Conservation (phyloP, 2,888 invertebrate species). For the Philopedon plagiatum region DNA sequence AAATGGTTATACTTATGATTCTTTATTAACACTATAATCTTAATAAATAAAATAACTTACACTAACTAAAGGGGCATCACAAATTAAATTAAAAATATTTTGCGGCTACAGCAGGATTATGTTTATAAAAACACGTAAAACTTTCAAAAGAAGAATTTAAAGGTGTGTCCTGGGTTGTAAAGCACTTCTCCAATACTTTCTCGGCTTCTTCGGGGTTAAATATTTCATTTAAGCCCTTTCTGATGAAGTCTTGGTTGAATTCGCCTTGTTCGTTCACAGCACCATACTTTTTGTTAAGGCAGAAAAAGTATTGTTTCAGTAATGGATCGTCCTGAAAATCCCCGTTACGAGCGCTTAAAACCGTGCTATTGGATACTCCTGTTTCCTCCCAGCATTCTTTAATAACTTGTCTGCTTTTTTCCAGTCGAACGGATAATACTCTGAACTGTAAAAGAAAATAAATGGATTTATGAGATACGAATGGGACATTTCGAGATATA, state of each 20-base stretch:
- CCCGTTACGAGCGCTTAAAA: conserved; percentile 49
- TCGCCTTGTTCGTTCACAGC: conserved; percentile 54
- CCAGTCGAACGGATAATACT: conserved; percentile 49
- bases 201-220: conserved; percentile 26
- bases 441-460: conserved; percentile 30
- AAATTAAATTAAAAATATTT: not conserved
- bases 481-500: not conserved
- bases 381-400: conserved; percentile 51
- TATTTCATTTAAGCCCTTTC: conserved; percentile 37
- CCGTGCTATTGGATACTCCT: conserved; percentile 45
- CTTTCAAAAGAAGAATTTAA: conserved; percentile 37
- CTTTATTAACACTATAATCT: too few species aligned
- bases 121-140: conserved; percentile 42
- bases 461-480: not conserved
- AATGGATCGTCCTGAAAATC: conserved; percentile 51
- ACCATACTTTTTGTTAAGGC: conserved; percentile 53
- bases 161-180: conserved; percentile 28
- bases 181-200: conserved; percentile 42
- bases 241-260: conserved; percentile 51
- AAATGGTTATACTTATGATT: too few species aligned
- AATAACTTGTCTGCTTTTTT: conserved; percentile 44
- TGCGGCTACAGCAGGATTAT: conserved; percentile 20
- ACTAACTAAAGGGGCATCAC: too few species aligned
- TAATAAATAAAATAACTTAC: too few species aligned
- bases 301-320: conserved; percentile 52